These are phyloP conservation scores for Trachurus trachurus DNA, from an alignment of 2,797 vertebrate species.

Conservation along the genomic window DNA sequence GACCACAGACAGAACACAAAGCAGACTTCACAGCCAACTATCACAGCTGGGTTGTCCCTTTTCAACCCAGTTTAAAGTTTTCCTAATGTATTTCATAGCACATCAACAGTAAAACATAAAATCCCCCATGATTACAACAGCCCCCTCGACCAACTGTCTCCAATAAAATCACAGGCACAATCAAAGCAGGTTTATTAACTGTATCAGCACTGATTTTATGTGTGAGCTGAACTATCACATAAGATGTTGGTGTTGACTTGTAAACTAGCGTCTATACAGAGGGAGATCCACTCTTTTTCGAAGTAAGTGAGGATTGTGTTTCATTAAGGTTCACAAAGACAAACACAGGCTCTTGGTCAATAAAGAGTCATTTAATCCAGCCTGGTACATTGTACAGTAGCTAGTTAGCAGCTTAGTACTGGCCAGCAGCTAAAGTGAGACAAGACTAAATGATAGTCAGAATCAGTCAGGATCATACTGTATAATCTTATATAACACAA, in stretches of 20 bases:
- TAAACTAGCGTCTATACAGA: neutral
- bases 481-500: neutral
- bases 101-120: neutral
- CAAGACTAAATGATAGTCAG: neutral
- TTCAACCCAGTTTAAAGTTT: neutral
- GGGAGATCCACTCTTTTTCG: neutral
- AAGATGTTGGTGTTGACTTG: neutral
- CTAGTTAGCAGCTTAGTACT: neutral
- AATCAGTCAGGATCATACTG: conserved; percentile 5
- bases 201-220: conserved; percentile 1
- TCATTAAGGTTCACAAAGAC: neutral
- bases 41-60: conserved; percentile 4
- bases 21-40: conserved; percentile 13
- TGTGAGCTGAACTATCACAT: conserved; percentile 4
- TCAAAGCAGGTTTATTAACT: conserved; percentile 6
- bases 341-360: too few relatives aligned
- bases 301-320: neutral
- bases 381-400: neutral
- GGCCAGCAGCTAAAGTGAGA: neutral
- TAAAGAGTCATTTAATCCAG: neutral
- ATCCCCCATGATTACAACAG: neutral
- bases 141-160: neutral
- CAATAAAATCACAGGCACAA: neutral
- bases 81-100: neutral
- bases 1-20: conserved; percentile 18